phyloP scores from a whole-genome alignment of 1,140 invertebrate species.

The Sminthurides bifidus region DNA sequence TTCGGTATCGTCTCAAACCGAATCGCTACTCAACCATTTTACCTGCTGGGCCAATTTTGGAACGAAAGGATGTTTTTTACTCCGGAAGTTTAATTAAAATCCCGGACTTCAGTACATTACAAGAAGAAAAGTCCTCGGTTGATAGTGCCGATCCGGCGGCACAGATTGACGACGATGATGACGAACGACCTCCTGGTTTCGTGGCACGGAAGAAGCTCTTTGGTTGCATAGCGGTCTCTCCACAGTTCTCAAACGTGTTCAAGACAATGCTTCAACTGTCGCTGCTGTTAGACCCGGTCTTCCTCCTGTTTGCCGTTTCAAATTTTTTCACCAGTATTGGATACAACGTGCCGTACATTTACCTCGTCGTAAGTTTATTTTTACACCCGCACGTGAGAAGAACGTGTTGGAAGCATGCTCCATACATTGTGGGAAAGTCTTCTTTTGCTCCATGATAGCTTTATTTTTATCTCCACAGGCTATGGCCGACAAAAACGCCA shows the following conservation, averaged over 20 bases:
- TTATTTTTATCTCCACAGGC: constrained; percentile 20
- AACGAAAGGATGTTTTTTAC: constrained; percentile 75
- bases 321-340: constrained; percentile 94
- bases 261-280: constrained; percentile 72
- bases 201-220: constrained; percentile 22
- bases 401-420: constrained; percentile 34
- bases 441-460: constrained; percentile 4
- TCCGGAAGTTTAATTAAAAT: constrained; percentile 63
- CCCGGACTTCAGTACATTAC: constrained; percentile 36
- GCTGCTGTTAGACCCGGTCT: constrained; percentile 70
- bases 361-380: constrained; percentile 53
- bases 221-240: constrained; percentile 36
- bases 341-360: constrained; percentile 89
- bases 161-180: constrained; percentile 22
- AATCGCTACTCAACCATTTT: background rate
- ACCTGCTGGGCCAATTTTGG: constrained; percentile 54
- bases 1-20: constrained; percentile 15
- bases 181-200: constrained; percentile 12
- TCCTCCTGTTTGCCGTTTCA: constrained; percentile 78
- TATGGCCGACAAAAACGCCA: constrained; percentile 39
- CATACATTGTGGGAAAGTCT: too few species aligned
- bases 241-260: constrained; percentile 50
- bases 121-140: constrained; percentile 1
- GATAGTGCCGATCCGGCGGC: background rate
- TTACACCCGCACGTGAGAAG: too few species aligned